Evolutionary conservation across 2,797 vertebrate genomes (phyloP).

Genomic region (Cynodonichthys magdalenae): DNA sequence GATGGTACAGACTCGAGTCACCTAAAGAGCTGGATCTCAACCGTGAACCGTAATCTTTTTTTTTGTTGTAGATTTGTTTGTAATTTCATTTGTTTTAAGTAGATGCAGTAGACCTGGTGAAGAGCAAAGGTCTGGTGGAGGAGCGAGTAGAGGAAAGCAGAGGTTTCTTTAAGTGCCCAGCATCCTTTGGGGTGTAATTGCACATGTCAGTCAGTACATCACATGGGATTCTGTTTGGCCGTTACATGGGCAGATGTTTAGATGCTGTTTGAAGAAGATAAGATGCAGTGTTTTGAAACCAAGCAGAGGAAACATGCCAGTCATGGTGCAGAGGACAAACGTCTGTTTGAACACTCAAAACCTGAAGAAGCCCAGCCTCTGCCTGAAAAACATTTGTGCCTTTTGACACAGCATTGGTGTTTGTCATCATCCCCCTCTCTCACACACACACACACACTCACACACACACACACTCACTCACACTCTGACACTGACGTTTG

Average conservation of each 20-base stretch:
- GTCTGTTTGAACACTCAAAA: conserved; percentile 16
- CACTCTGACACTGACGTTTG: conserved; percentile 20
- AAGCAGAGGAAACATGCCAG: conserved; percentile 14
- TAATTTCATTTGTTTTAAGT: conserved; percentile 10
- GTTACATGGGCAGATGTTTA: conserved; percentile 2
- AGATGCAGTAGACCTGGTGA: background rate
- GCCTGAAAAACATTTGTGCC: conserved; percentile 13
- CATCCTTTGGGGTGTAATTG: conserved; percentile 4
- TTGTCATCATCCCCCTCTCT: background rate
- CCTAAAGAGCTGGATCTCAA: conserved; percentile 12
- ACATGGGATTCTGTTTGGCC: conserved; percentile 14
- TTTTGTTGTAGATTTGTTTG: conserved; percentile 18
- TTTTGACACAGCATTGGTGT: background rate
- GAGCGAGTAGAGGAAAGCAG: background rate
- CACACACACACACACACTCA: conserved; percentile 1
- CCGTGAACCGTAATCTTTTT: conserved; percentile 4
- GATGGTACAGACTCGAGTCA: conserved; percentile 12
- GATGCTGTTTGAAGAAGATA: conserved; percentile 22
- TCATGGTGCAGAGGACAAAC: background rate
- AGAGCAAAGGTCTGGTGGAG: conserved; percentile 14
- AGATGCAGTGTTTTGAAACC: conserved; percentile 23
- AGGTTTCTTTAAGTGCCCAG: conserved; percentile 1
- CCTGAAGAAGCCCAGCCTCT: conserved; percentile 15
- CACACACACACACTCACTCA: conserved; percentile 13
- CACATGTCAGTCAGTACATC: conserved; percentile 8